Evolutionary conservation across 2,113 vertebrate genomes (phyloP).

Genomic region (Polypterus senegalus): DNA sequence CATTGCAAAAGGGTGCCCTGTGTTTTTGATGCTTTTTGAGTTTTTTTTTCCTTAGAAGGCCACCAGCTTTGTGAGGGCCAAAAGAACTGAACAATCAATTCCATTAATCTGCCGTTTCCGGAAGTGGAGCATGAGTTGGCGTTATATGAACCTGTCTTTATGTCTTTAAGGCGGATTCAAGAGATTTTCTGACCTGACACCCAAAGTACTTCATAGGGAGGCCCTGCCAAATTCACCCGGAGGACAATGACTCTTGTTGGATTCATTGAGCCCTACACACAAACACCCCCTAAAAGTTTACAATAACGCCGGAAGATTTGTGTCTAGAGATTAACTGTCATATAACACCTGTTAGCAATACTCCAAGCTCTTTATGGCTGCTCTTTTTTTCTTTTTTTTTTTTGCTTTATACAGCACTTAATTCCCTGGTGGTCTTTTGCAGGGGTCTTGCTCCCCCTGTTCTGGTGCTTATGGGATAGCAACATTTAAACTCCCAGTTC

Average conservation of each 20-base stretch:
- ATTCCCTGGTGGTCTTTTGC: too few relatives aligned
- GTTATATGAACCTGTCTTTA: constrained; percentile 36
- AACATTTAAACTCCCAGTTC: too few relatives aligned
- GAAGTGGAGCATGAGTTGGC: constrained; percentile 27
- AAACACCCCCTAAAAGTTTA: not conserved
- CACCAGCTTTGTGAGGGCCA: constrained; percentile 27
- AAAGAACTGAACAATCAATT: constrained; percentile 33
- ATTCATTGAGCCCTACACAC: constrained; percentile 1
- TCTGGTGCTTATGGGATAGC: too few relatives aligned
- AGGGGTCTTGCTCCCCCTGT: too few relatives aligned
- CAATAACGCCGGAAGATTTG: constrained; percentile 10
- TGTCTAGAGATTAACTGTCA: constrained; percentile 10
- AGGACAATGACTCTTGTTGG: constrained; percentile 18
- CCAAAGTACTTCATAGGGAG: constrained; percentile 17
- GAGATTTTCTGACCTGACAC: constrained; percentile 27
- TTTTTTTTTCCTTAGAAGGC: constrained; percentile 9
- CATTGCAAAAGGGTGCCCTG: too few relatives aligned
- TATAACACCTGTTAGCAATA: constrained; percentile 8
- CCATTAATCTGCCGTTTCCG: constrained; percentile 34
- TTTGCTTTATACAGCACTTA: not conserved
- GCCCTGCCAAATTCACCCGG: constrained; percentile 19
- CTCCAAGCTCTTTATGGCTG: not conserved
- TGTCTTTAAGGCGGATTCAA: constrained; percentile 15
- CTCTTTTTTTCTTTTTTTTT: not conserved
- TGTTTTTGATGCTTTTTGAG: too few relatives aligned